phyloP scores from a whole-genome alignment of 2,888 invertebrate genomes.

The Dolomedes plantarius region DNA sequence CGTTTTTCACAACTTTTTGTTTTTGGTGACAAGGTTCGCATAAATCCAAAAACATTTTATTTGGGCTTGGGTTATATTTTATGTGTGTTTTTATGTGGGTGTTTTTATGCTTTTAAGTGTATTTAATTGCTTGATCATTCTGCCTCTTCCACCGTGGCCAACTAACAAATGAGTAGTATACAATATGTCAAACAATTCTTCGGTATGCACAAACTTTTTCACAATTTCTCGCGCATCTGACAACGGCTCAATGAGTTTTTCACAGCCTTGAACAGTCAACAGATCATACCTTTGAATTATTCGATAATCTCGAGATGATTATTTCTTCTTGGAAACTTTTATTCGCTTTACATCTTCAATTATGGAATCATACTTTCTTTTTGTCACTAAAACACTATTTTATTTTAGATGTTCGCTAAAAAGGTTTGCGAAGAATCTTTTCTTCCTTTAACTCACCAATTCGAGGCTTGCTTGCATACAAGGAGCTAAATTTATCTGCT shows the following conservation, averaged over 20 bases:
- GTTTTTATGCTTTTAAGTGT: conserved; percentile 27
- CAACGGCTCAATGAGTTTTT: conserved; percentile 29
- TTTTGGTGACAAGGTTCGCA: too few relatives aligned
- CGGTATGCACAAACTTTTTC: conserved; percentile 38
- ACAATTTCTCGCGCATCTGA: conserved; percentile 20
- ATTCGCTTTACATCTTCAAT: conserved; percentile 38
- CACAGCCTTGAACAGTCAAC: conserved; percentile 31
- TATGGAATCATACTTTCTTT: conserved; percentile 51
- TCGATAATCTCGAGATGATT: conserved; percentile 27
- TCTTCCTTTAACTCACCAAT: conserved; percentile 24
- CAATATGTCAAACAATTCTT: conserved; percentile 39
- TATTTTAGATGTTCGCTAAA: conserved; percentile 42
- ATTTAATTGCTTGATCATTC: conserved; percentile 35
- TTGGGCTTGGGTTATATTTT: too few relatives aligned
- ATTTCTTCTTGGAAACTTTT: conserved; percentile 37
- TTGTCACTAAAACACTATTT: conserved; percentile 29
- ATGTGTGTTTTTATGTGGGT: too few relatives aligned
- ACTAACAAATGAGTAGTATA: conserved; percentile 30
- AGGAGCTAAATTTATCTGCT: neutral
- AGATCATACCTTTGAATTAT: conserved; percentile 43
- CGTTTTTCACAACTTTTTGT: too few relatives aligned
- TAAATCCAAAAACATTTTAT: conserved; percentile 32
- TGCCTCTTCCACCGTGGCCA: conserved; percentile 29
- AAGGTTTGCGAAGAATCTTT: conserved; percentile 19
- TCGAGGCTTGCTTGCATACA: neutral